A percentile compares a stretch with the other conserved stretches of the same genome.
Evolutionary conservation across 1,140 invertebrate species (phyloP).

Genomic region (Dinoponera quadriceps): DNA sequence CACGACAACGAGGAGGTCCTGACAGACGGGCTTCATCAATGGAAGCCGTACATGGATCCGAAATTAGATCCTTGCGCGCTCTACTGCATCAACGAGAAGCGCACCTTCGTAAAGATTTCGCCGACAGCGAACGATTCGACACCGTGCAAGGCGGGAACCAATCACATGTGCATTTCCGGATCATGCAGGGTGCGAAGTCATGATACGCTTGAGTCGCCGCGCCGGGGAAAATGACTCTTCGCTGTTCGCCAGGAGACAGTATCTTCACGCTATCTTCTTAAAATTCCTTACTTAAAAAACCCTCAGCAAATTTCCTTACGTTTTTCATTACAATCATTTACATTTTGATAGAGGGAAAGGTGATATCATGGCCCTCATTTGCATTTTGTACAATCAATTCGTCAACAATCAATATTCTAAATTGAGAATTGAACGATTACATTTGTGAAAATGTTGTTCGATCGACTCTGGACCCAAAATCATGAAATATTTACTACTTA

Average conservation of each 20-base stretch:
- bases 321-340: no score
- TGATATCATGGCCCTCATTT: no score
- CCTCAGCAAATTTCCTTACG: no score
- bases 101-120: constrained; percentile 81
- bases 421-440: no score
- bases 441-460: no score
- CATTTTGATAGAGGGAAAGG: no score
- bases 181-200: constrained; percentile 85
- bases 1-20: constrained; percentile 84
- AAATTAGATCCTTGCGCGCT: constrained; percentile 86
- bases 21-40: constrained; percentile 81
- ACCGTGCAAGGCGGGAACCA: constrained; percentile 87
- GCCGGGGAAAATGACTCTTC: not conserved
- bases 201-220: constrained; percentile 11
- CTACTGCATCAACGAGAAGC: constrained; percentile 86
- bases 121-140: constrained; percentile 86
- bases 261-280: not conserved
- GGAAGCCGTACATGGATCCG: constrained; percentile 85
- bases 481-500: no score
- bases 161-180: constrained; percentile 87
- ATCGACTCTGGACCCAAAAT: no score
- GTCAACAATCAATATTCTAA: no score
- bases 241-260: not conserved
- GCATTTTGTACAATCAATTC: no score
- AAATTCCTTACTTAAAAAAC: no score